Evolutionary conservation across 2,113 vertebrate genomes (phyloP).

Genomic region (Istiophorus platypterus): DNA sequence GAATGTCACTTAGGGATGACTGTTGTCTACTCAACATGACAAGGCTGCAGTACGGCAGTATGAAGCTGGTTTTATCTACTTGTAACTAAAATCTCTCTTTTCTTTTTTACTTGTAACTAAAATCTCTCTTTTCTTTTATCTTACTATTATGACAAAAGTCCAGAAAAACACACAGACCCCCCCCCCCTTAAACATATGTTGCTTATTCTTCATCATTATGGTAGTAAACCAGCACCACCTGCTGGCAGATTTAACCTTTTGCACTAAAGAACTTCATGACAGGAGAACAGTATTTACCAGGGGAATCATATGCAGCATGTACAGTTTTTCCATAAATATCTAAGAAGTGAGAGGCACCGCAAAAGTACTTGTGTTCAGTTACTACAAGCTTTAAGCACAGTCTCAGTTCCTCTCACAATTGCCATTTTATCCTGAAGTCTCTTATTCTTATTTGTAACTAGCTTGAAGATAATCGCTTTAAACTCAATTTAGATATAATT

Average conservation of each 20-base stretch:
- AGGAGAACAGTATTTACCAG: slow-evolving; percentile 31
- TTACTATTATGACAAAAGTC: background rate
- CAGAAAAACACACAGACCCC: background rate
- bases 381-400: background rate
- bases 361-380: slow-evolving; percentile 13
- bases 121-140: background rate
- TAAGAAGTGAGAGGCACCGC: background rate
- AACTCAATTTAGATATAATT: no score
- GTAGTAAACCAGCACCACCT: slow-evolving; percentile 49
- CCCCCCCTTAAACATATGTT: background rate
- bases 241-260: slow-evolving; percentile 52
- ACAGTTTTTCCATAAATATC: slow-evolving; percentile 37
- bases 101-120: no score
- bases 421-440: background rate
- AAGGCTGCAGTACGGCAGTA: background rate
- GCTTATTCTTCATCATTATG: background rate
- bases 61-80: background rate
- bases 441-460: background rate
- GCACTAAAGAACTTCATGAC: slow-evolving; percentile 22
- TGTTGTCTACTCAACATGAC: background rate
- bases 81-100: background rate
- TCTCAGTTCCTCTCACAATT: background rate
- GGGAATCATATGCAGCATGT: slow-evolving; percentile 19
- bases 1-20: background rate
- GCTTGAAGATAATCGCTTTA: background rate